Conservation (phyloP, 2,797 vertebrate species). For the Balearica regulorum region DNA sequence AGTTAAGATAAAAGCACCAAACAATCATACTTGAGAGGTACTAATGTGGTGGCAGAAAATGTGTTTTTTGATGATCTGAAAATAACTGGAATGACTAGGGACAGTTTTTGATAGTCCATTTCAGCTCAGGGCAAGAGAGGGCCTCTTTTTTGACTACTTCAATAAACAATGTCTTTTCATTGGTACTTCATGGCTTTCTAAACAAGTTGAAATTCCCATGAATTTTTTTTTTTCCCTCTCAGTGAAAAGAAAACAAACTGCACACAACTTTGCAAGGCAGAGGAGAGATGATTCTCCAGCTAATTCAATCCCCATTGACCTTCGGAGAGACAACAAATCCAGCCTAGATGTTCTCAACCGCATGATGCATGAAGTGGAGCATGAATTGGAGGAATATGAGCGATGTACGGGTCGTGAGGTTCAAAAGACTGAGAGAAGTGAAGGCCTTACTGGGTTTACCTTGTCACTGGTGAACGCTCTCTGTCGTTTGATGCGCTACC, state of each 20-base stretch:
- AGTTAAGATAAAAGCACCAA: neutral
- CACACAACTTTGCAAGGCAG: neutral
- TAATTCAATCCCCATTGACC: conserved; percentile 54
- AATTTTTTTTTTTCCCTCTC: neutral
- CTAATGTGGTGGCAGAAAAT: neutral
- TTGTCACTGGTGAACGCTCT: conserved; percentile 84
- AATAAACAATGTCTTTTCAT: neutral
- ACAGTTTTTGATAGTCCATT: neutral
- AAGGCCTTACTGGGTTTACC: conserved; percentile 87
- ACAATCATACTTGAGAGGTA: neutral
- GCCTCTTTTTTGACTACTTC: neutral
- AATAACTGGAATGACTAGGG: neutral
- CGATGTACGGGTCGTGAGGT: conserved; percentile 63
- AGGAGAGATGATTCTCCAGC: neutral
- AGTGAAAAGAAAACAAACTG: conserved; percentile 70
- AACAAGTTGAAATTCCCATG: neutral
- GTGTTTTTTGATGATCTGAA: neutral
- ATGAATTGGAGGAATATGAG: conserved; percentile 81
- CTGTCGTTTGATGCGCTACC: conserved; percentile 82
- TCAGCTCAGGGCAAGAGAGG: neutral
- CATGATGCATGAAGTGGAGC: conserved; percentile 86
- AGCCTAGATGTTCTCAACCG: conserved; percentile 83
- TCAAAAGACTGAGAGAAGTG: conserved; percentile 42
- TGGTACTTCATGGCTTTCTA: neutral
- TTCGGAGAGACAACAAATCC: conserved; percentile 67